Conservation (phyloP, 2,888 invertebrate genomes). For the Pheosia gnoma region DNA sequence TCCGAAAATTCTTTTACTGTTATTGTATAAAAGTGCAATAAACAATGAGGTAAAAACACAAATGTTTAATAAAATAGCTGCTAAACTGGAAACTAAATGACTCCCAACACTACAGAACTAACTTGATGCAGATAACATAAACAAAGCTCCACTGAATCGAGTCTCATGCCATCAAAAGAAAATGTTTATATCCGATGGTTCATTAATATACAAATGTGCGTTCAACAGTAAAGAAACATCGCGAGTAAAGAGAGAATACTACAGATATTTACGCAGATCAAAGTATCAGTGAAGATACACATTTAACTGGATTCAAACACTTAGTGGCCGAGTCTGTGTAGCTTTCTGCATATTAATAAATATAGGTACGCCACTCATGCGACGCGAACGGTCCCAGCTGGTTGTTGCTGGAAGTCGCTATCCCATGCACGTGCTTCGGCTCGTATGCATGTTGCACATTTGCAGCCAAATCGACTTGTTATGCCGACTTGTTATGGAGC, state of each 20-base stretch:
- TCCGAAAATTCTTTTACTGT: no score
- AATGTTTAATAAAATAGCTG: no score
- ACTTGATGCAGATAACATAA: not conserved
- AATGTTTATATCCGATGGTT: not conserved
- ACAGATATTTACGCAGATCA: slow-evolving; percentile 6
- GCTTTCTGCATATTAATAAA: slow-evolving; percentile 9
- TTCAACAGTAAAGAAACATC: not conserved
- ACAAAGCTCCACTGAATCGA: not conserved
- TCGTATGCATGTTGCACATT: not conserved
- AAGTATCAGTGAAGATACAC: slow-evolving; percentile 6
- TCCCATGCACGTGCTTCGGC: slow-evolving; percentile 60
- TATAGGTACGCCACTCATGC: slow-evolving; percentile 1
- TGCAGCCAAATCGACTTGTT: not conserved
- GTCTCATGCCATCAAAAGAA: not conserved
- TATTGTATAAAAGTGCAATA: no score
- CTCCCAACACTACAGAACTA: not conserved
- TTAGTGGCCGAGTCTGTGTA: not conserved
- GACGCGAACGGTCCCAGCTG: slow-evolving; percentile 83
- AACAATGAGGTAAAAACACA: no score
- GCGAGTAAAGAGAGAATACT: not conserved
- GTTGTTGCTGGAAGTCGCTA: slow-evolving; percentile 92
- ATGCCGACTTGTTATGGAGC: no score
- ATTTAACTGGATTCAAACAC: slow-evolving; percentile 6
- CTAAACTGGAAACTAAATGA: no score
- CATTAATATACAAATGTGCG: not conserved